Conservation (phyloP, 2,888 invertebrate species). For the Tethea ocularis region DNA sequence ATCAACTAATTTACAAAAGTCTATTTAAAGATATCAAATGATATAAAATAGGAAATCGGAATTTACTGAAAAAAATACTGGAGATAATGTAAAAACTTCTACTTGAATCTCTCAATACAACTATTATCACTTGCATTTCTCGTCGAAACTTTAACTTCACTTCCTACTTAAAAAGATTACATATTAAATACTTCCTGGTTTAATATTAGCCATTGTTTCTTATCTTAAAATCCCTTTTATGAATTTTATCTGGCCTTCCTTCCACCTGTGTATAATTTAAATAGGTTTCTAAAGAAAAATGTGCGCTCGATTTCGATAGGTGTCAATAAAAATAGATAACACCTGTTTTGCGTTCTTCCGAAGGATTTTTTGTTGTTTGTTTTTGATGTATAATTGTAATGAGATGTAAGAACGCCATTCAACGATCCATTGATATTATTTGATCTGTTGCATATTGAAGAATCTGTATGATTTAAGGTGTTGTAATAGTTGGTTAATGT, state of each 20-base stretch:
- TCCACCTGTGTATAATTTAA: no score
- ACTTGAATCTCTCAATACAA: no score
- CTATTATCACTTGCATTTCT: no score
- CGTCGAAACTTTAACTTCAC: neutral
- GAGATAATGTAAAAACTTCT: no score
- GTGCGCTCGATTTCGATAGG: neutral
- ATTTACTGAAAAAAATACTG: no score
- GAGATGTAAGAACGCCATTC: constrained; percentile 17
- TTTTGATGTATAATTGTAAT: constrained; percentile 13
- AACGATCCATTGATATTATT: neutral
- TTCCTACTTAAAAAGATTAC: neutral
- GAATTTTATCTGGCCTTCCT: neutral
- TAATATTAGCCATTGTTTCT: neutral
- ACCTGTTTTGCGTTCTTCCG: neutral
- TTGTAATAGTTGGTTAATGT: neutral
- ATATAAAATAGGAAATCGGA: no score
- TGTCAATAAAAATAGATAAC: neutral
- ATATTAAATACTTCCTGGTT: neutral
- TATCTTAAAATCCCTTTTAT: neutral
- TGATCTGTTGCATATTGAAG: neutral
- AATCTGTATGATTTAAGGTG: neutral
- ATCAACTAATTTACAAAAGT: no score
- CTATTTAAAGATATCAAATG: no score
- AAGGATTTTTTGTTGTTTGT: constrained; percentile 3
- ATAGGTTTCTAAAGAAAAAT: no score